These are phyloP conservation scores for Chymomyza fuscimana DNA, from an alignment of 2,888 invertebrate species.

Conservation along the genomic window DNA sequence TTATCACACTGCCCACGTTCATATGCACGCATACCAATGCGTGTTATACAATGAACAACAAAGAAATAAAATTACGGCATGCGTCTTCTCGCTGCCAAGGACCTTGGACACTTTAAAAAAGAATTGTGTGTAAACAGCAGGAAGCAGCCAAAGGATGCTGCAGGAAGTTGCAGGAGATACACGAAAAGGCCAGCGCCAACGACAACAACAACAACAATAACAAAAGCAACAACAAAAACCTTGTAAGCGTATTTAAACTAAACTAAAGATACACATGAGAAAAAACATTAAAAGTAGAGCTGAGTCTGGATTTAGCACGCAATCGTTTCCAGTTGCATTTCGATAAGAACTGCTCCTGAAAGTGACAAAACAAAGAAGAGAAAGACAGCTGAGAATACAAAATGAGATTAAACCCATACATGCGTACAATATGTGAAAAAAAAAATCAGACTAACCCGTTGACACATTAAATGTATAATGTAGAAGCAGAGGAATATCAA, in stretches of 20 bases:
- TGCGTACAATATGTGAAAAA: background rate
- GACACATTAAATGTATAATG: constrained; percentile 38
- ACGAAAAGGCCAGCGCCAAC: constrained; percentile 46
- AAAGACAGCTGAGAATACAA: constrained; percentile 2
- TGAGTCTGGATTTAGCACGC: background rate
- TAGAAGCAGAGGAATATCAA: constrained; percentile 16
- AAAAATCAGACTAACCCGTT: constrained; percentile 45
- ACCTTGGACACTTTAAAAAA: constrained; percentile 37
- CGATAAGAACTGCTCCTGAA: constrained; percentile 8
- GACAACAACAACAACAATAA: background rate
- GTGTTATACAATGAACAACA: constrained; percentile 17
- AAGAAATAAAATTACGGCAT: constrained; percentile 73
- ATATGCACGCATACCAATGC: background rate
- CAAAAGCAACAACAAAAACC: background rate
- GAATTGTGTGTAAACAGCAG: constrained; percentile 51
- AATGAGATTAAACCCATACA: background rate
- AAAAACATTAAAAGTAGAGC: constrained; percentile 18
- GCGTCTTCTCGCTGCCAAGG: constrained; percentile 48
- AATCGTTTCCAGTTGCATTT: background rate
- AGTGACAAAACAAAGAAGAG: constrained; percentile 13
- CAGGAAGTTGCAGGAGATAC: constrained; percentile 46
- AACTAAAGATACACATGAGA: constrained; percentile 8
- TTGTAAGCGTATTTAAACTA: constrained; percentile 2
- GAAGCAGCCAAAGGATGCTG: background rate
- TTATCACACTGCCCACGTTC: background rate